These are phyloP conservation scores for Ceratina japonica DNA, from an alignment of 1,140 invertebrate species.

Conservation along the genomic window DNA sequence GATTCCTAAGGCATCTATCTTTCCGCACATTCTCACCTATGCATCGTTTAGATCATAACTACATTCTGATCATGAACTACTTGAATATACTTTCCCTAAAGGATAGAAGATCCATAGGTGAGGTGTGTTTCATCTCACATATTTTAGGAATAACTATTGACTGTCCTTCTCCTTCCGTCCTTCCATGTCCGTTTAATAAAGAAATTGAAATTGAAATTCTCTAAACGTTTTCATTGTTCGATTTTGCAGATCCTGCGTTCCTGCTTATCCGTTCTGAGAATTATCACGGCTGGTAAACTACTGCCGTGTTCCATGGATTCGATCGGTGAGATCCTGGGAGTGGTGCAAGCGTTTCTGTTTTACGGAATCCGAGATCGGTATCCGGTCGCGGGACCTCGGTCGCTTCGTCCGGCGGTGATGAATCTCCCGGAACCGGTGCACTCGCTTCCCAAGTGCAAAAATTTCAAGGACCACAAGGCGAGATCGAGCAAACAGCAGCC, in stretches of 20 bases:
- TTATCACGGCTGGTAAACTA: slow-evolving; percentile 57
- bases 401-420: slow-evolving; percentile 79
- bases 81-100: no score
- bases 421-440: slow-evolving; percentile 78
- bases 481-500: slow-evolving; percentile 62
- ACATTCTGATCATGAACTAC: no score
- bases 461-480: slow-evolving; percentile 71
- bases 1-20: no score
- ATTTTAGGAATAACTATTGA: no score
- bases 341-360: slow-evolving; percentile 79
- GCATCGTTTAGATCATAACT: no score
- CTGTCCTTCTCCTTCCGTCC: no score
- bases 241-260: slow-evolving; percentile 64
- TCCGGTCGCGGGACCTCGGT: slow-evolving; percentile 67
- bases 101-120: no score
- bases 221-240: background rate
- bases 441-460: slow-evolving; percentile 71
- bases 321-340: slow-evolving; percentile 79
- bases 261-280: slow-evolving; percentile 68
- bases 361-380: slow-evolving; percentile 74
- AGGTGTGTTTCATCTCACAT: no score
- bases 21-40: no score
- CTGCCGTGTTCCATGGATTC: slow-evolving; percentile 56
- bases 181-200: no score
- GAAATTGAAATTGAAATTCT: no score